Base-by-base conservation (phyloP, 1,140 invertebrate species). In the Drosophila pseudoobscura region DNA sequence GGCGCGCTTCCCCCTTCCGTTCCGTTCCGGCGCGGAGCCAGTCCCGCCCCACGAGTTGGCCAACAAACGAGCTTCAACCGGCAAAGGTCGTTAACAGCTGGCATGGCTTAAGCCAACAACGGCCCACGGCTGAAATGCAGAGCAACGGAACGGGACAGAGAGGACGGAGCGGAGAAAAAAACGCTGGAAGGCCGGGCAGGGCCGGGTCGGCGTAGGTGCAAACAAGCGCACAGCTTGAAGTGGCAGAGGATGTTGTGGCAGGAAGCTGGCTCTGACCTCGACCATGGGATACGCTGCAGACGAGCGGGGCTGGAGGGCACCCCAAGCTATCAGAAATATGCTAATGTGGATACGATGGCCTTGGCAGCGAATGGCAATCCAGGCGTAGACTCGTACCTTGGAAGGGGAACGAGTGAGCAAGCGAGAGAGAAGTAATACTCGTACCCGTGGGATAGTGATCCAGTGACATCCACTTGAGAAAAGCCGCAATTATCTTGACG, bases 11-110 rank as follows among this genome's bases (percentile, higher is more conserved):
- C 20, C 50, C 56, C 20, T 2, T 11, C 31, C 31, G 3, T 2
- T 11, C 31, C 31, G 3, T 35, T 9, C 31, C 31, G 35, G 11
- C 5, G 35, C 35, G 11, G 3, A 13, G 35, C 35, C 4, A 39
- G 35, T 39, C 3, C 35, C 55, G 9, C 43, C 52, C 45, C 55
- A 47, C 57, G 49, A 73, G 64, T 49, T 66, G 49, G 22, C 54
- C 69, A 44, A 41, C 68, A 57, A 85, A 85, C 76, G 77, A 74
- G 82, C 55, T 55, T 68, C 78, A 75, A 80, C 82, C 78, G 69
- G 78, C 83, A 75, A 71, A 88, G 78, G 83, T 87, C 78, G 82
- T 87, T 87, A 87, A 75, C 82, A 87, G 82, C 80, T 85, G 80
- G 68, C 47, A 63, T 50, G 73, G 78, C 83, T 88, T 82, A 88